These are phyloP conservation scores for Baccha elongata DNA, from an alignment of 2,888 invertebrate species.

Conservation along the genomic window DNA sequence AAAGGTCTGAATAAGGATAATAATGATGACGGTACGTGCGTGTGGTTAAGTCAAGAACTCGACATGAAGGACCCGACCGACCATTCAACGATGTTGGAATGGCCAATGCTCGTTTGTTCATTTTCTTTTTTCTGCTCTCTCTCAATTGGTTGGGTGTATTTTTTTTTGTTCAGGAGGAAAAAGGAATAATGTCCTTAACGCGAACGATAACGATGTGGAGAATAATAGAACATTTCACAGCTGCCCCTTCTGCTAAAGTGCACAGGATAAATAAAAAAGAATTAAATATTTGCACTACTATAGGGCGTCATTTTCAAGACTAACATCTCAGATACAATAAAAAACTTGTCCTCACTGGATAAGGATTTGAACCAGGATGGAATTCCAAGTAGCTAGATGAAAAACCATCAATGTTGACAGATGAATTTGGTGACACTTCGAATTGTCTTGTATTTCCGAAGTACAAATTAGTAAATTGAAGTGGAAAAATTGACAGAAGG, in stretches of 20 bases:
- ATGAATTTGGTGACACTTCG: constrained; percentile 51
- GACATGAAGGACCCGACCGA: constrained; percentile 22
- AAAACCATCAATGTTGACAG: constrained; percentile 13
- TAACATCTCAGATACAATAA: constrained; percentile 27
- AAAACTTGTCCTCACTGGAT: constrained; percentile 10
- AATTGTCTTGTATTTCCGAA: constrained; percentile 50
- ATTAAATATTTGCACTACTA: constrained; percentile 68
- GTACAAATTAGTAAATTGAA: constrained; percentile 68
- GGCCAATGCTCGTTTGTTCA: constrained; percentile 36
- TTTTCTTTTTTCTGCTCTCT: constrained; percentile 23
- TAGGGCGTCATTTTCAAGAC: constrained; percentile 42
- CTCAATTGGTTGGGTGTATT: constrained; percentile 11
- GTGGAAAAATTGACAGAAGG: constrained; percentile 47
- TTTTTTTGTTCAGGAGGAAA: background rate
- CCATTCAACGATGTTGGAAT: background rate
- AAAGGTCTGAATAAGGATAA: constrained; percentile 23
- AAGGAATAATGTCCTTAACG: constrained; percentile 18
- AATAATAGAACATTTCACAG: constrained; percentile 17
- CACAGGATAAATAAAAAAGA: constrained; percentile 19
- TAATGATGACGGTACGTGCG: constrained; percentile 39
- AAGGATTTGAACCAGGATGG: background rate
- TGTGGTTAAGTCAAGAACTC: constrained; percentile 58
- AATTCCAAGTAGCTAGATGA: constrained; percentile 24
- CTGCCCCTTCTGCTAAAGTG: constrained; percentile 38
- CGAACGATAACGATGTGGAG: constrained; percentile 26